These are phyloP conservation scores for Hippocampus kuda DNA, from an alignment of 2,797 vertebrate species.

Conservation along the genomic window DNA sequence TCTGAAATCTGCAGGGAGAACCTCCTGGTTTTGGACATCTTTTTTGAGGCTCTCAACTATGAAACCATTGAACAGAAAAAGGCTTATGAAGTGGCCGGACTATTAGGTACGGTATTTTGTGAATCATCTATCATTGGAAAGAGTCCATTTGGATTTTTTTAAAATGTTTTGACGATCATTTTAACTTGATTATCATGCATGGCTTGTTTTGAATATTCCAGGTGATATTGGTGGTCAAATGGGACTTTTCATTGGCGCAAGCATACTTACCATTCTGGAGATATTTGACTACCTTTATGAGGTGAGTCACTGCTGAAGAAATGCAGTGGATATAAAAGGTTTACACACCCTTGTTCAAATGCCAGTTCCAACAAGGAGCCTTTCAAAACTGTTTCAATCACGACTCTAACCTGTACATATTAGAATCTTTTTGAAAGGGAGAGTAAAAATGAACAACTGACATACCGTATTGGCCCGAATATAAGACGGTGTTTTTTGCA, in stretches of 20 bases:
- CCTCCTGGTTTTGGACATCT: constrained; percentile 93
- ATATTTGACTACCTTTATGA: constrained; percentile 96
- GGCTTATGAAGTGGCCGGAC: constrained; percentile 93
- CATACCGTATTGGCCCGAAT: no score
- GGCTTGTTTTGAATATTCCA: constrained; percentile 44
- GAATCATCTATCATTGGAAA: not conserved
- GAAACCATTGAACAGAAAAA: constrained; percentile 99
- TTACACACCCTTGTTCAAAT: not conserved
- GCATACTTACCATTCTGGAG: constrained; percentile 93
- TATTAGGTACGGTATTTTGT: constrained; percentile 73
- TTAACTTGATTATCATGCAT: not conserved
- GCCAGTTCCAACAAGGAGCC: not conserved
- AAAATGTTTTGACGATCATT: not conserved
- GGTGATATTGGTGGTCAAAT: constrained; percentile 98
- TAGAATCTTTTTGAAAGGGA: not conserved
- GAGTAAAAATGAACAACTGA: not conserved
- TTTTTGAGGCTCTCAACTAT: constrained; percentile 97
- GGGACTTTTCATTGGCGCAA: constrained; percentile 96
- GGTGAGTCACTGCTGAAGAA: constrained; percentile 58
- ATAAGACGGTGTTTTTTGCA: no score
- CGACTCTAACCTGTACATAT: not conserved
- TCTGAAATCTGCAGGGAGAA: constrained; percentile 76
- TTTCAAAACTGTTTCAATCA: not conserved
- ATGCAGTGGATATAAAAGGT: not conserved
- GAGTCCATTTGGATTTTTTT: not conserved